Evolutionary conservation across 2,888 invertebrate genomes (phyloP), one percentile per base, ranked within the genome.

Genomic region (Phrixothrix hirtus): DNA sequence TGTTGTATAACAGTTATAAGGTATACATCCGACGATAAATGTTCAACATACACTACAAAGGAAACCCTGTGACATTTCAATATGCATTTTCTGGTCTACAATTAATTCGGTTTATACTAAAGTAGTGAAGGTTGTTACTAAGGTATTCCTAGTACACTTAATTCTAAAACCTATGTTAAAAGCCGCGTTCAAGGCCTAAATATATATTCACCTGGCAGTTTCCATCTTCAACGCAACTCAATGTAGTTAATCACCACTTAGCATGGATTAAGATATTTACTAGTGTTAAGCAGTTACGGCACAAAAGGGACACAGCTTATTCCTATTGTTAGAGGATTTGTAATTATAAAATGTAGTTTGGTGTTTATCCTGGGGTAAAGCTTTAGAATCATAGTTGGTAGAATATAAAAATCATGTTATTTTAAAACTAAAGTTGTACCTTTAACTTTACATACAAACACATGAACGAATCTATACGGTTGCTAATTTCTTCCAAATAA

Each of bases 221-320:
- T 51, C 46, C 55, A 46, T 55, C 46, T 41, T 41, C 46, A 26
- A 31, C 46, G 46, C 38, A 55, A 52, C 47, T 52, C 46, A 47
- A 47, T 52, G 39, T 43, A 55, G 42, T 52, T 55, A 55, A 55
- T 52, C 35, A 55, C 47, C 52, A 55, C 52, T 55, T 55, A 55
- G 37, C 51, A 47, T 36, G 52, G 55, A 48, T 55, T 55, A 49
- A 41, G 54, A 45, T 55, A 49, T 53, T 55, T 49, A 49, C 49
- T 55, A 44, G 45, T 41, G 41, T 38, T 39, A 49, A 48, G 43
- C 47, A 48, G 43, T 44, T 34, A 43, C 53, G 36, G 42, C 38
- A 37, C 32, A 29, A 43, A 42, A 39, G 46, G 45, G 48, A 48
- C 31, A 45, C 45, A 51, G 39, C 38, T 45, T 45, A 39, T 51